Evolutionary conservation across 2,888 invertebrate species (phyloP).

Genomic region (Folsomia candida): DNA sequence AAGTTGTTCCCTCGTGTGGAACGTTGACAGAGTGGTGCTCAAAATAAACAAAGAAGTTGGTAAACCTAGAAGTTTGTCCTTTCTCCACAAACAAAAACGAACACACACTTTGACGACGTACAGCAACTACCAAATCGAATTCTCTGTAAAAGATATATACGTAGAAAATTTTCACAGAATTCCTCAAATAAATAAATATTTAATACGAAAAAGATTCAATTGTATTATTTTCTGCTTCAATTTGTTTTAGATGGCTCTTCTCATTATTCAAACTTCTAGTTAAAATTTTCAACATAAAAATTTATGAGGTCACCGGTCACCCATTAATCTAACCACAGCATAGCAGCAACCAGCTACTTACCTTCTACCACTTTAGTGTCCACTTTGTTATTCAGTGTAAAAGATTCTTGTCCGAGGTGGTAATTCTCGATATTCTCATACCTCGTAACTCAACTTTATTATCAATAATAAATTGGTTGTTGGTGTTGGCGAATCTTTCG

Average conservation of each 20-base stretch:
- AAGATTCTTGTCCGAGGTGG: conserved; percentile 3
- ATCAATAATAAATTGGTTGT: conserved; percentile 15
- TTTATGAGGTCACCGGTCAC: neutral
- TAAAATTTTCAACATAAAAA: neutral
- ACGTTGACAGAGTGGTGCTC: neutral
- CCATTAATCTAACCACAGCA: neutral
- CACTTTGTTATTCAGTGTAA: neutral
- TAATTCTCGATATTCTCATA: conserved; percentile 14
- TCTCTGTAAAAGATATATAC: no score
- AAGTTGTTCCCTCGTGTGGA: no score
- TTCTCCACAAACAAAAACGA: no score
- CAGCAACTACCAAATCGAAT: no score
- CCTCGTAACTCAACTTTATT: conserved; percentile 16
- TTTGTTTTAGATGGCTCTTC: no score
- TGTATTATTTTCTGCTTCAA: no score
- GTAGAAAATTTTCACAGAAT: no score
- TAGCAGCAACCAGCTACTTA: neutral
- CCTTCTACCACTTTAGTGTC: neutral
- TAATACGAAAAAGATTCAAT: no score
- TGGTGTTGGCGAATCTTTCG: neutral
- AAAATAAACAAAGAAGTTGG: no score
- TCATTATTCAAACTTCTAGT: neutral
- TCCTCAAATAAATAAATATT: no score
- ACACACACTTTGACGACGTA: no score
- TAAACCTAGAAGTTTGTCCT: no score